Conservation (phyloP, 2,888 invertebrate species). For the Alentia gelatinosa region DNA sequence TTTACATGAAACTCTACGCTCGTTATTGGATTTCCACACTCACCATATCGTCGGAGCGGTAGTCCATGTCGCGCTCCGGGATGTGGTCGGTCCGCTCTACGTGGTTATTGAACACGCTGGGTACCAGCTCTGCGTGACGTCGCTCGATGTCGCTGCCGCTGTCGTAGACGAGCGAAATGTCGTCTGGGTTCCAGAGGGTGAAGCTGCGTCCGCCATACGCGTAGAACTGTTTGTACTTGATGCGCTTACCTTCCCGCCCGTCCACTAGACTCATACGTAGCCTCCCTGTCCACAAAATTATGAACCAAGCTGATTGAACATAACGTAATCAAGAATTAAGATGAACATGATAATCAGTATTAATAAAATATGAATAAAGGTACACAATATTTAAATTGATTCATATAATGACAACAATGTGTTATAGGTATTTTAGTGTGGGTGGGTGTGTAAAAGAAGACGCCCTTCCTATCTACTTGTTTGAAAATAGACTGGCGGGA, state of each 20-base stretch:
- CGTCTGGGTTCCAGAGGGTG: constrained; percentile 28
- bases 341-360: background rate
- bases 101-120: constrained; percentile 61
- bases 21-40: too few species aligned
- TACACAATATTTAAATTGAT: background rate
- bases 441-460: too few species aligned
- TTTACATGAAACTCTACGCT: too few species aligned
- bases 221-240: constrained; percentile 38
- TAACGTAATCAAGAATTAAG: too few species aligned
- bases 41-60: constrained; percentile 63
- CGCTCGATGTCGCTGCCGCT: constrained; percentile 46
- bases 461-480: too few species aligned
- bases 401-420: background rate
- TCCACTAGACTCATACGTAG: constrained; percentile 56
- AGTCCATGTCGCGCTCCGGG: constrained; percentile 53
- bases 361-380: background rate
- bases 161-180: constrained; percentile 45
- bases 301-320: background rate
- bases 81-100: background rate
- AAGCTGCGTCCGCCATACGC: constrained; percentile 52
- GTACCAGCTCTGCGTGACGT: constrained; percentile 35
- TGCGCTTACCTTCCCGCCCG: constrained; percentile 52
- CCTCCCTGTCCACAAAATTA: constrained; percentile 27
- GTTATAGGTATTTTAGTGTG: too few species aligned
- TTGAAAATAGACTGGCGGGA: too few species aligned